Evolutionary conservation across 2,797 vertebrate genomes (phyloP).

Genomic region (Sebastes kiyomatsui): DNA sequence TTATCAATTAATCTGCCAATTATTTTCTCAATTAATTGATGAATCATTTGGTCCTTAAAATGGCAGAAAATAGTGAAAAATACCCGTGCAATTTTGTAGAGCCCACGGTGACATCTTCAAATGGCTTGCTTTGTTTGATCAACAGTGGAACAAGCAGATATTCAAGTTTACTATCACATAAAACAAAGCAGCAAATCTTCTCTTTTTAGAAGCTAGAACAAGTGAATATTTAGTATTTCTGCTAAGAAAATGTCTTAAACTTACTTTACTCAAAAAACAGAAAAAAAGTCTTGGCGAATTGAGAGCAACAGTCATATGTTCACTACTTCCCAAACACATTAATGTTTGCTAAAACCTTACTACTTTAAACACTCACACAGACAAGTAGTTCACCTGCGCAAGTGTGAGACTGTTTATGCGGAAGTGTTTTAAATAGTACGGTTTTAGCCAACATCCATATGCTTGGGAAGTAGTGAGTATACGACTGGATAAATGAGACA

Average conservation of each 20-base stretch:
- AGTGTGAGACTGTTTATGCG: too few relatives aligned
- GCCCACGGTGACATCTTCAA: neutral
- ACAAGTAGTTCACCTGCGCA: too few relatives aligned
- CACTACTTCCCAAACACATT: too few relatives aligned
- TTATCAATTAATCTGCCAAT: neutral
- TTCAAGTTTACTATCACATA: neutral
- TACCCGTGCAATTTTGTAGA: neutral
- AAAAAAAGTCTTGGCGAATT: too few relatives aligned
- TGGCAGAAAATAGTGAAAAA: neutral
- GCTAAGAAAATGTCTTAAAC: neutral
- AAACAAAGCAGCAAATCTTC: neutral
- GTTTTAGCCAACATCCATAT: too few relatives aligned
- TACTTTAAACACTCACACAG: too few relatives aligned
- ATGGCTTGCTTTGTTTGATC: neutral
- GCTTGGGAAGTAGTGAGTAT: too few relatives aligned
- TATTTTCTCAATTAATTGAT: neutral
- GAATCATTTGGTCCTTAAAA: neutral
- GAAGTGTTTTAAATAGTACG: too few relatives aligned
- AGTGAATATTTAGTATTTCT: neutral
- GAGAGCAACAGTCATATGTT: too few relatives aligned
- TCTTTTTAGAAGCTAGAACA: neutral
- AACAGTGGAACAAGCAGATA: neutral
- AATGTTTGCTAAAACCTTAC: too few relatives aligned
- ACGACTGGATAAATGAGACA: too few relatives aligned
- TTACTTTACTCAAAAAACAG: too few relatives aligned